Percentiles rank a stretch among this genome's conserved stretches.
phyloP scores from a whole-genome alignment of 2,113 vertebrate genomes.

The Penelope pileata region DNA sequence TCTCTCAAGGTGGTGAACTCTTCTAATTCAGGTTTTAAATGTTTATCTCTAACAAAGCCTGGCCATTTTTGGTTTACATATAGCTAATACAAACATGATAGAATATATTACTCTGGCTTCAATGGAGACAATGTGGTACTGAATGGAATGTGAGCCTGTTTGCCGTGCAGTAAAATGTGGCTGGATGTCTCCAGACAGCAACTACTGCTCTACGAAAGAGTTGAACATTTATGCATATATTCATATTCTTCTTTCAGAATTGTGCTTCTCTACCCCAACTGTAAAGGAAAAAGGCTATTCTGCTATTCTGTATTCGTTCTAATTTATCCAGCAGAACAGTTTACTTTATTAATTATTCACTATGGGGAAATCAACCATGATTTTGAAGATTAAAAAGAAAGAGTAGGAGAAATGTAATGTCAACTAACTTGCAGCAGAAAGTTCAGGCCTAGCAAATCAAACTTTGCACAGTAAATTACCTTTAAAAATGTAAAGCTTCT shows the following conservation, averaged over 20 bases:
- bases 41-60: background rate
- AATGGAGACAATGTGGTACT: rapidly evolving
- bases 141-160: background rate
- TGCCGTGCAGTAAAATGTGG: background rate
- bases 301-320: constrained; percentile 33
- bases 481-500: constrained; percentile 14
- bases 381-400: constrained; percentile 38
- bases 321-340: constrained; percentile 23
- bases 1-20: background rate
- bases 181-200: background rate
- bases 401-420: constrained; percentile 1
- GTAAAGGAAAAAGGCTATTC: background rate
- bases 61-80: background rate
- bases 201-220: background rate
- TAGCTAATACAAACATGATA: background rate
- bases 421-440: constrained; percentile 33
- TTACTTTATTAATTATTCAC: constrained; percentile 72
- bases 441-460: constrained; percentile 18
- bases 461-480: constrained; percentile 60
- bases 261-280: background rate
- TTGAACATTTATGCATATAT: background rate
- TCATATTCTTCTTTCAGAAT: background rate
- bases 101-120: background rate
- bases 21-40: background rate
- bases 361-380: constrained; percentile 44